phyloP scores from a whole-genome alignment of 1,140 invertebrate species.

The Paralvinella palmiformis region DNA sequence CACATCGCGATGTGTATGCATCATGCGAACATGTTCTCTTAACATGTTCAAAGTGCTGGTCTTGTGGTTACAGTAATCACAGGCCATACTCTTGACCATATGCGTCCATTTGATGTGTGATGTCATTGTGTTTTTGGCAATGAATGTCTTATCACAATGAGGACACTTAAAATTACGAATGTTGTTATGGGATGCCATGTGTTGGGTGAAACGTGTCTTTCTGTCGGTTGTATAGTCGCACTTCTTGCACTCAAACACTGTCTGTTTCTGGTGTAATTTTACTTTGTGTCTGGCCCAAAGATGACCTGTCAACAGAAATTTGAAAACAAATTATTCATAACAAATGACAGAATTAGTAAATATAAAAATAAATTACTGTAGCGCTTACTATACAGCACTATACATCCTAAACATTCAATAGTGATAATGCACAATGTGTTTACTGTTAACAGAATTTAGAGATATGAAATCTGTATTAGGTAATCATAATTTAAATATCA shows the following conservation, averaged over 20 bases:
- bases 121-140: slow-evolving; percentile 21
- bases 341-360: too few species aligned
- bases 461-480: too few species aligned
- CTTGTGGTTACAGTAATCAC: slow-evolving; percentile 26
- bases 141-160: slow-evolving; percentile 26
- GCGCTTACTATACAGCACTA: too few species aligned
- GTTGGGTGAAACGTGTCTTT: slow-evolving; percentile 22
- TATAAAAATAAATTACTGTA: too few species aligned
- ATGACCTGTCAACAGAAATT: too few species aligned
- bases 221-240: slow-evolving; percentile 27
- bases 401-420: too few species aligned
- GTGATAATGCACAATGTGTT: too few species aligned
- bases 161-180: slow-evolving; percentile 24
- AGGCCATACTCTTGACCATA: slow-evolving; percentile 22
- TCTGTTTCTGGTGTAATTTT: not conserved
- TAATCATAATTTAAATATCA: too few species aligned
- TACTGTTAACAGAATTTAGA: too few species aligned
- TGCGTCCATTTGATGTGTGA: slow-evolving; percentile 30
- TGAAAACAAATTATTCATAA: too few species aligned
- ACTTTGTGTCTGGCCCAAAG: not conserved
- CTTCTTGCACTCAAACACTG: not conserved
- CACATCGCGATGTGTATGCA: slow-evolving; percentile 30
- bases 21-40: slow-evolving; percentile 31
- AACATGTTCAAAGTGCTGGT: slow-evolving; percentile 25
- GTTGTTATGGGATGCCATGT: slow-evolving; percentile 28